phyloP scores from a whole-genome alignment of 2,113 vertebrate species.

The Anser cygnoides region DNA sequence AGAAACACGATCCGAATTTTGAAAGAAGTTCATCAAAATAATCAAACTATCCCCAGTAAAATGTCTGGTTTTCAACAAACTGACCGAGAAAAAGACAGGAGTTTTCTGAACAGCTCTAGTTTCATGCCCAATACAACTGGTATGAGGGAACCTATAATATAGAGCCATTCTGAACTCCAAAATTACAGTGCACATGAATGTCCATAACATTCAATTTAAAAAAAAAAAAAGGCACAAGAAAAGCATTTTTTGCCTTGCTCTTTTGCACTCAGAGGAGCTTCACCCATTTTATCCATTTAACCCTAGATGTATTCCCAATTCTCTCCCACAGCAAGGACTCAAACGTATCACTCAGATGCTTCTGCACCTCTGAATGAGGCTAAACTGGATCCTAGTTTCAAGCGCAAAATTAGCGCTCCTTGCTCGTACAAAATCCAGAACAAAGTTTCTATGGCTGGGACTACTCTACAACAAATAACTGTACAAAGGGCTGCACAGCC shows the following conservation, averaged over 20 bases:
- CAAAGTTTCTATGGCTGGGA: neutral
- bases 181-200: neutral
- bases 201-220: neutral
- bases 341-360: neutral
- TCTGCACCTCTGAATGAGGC: neutral
- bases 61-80: neutral
- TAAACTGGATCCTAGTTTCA: neutral
- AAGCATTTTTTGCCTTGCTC: neutral
- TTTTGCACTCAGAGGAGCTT: neutral
- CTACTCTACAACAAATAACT: neutral
- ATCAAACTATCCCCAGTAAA: neutral
- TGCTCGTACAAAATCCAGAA: neutral
- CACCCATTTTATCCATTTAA: neutral
- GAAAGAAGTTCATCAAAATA: neutral
- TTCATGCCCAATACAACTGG: neutral
- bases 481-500: neutral
- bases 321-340: neutral
- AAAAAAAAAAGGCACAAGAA: too few relatives aligned
- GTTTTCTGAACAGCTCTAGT: neutral
- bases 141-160: neutral
- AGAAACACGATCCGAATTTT: neutral
- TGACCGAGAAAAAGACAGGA: neutral
- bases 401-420: neutral
- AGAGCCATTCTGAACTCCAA: neutral
- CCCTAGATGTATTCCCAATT: neutral